These are phyloP conservation scores for Scolanthus callimorphus DNA, from an alignment of 92 coral and sea anemone genomes.

Conservation along the genomic window DNA sequence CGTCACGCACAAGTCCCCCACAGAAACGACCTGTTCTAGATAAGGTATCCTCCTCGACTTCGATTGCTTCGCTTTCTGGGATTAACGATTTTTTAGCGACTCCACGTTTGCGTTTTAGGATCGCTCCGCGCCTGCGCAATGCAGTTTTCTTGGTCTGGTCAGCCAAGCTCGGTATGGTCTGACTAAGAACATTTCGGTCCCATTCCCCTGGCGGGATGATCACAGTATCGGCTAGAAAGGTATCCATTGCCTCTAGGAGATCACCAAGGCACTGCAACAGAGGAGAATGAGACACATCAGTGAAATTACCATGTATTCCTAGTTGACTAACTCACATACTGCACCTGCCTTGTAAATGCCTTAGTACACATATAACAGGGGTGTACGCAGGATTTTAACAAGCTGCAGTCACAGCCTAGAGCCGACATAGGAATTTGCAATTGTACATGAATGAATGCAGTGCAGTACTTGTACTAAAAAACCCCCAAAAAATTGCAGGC, in stretches of 20 bases:
- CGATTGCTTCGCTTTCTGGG: conserved; percentile 22
- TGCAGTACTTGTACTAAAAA: no score
- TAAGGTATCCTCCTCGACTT: conserved; percentile 59
- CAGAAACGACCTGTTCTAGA: conserved; percentile 86
- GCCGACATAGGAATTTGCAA: no score
- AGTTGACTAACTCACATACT: no score
- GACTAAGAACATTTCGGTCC: conserved; percentile 81
- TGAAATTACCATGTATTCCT: no score
- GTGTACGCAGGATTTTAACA: no score
- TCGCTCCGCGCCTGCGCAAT: conserved; percentile 48
- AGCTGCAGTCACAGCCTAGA: no score
- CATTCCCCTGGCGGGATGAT: conserved; percentile 98
- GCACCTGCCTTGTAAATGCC: no score
- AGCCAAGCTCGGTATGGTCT: conserved; percentile 83
- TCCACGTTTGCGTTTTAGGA: conserved; percentile 9
- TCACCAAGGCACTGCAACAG: conserved; percentile 61
- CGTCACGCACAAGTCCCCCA: conserved; percentile 90
- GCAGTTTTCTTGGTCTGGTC: conserved; percentile 67
- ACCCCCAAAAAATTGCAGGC: no score
- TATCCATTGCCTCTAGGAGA: conserved; percentile 55
- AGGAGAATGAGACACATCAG: no score
- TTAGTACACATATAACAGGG: no score
- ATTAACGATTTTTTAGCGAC: conserved; percentile 4
- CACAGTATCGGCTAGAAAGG: conserved; percentile 67
- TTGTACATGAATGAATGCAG: no score